A percentile compares a stretch with the other conserved stretches of the same genome.
phyloP scores from a whole-genome alignment of 2,797 vertebrate genomes.

The Coregonus suidteri region DNA sequence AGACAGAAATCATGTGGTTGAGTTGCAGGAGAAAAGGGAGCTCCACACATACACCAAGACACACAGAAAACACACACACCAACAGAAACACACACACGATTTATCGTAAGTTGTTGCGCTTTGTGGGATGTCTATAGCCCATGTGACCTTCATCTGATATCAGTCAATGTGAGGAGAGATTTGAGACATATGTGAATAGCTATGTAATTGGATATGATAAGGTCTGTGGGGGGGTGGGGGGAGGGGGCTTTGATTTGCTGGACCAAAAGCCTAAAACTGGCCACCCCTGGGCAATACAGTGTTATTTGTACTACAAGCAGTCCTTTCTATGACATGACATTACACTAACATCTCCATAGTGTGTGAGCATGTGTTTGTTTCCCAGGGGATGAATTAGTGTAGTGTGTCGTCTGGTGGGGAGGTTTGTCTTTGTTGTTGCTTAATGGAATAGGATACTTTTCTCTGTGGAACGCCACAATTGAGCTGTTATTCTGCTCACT shows the following conservation, averaged over 20 bases:
- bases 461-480: background rate
- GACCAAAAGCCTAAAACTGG: background rate
- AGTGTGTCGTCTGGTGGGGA: background rate
- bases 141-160: background rate
- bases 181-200: background rate
- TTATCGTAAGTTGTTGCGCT: background rate
- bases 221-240: background rate
- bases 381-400: background rate
- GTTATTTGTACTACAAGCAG: background rate
- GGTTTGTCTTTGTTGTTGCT: background rate
- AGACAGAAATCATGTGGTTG: no score
- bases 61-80: background rate
- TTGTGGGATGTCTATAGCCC: background rate
- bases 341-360: background rate
- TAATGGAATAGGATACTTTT: background rate
- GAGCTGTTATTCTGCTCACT: background rate
- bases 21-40: no score
- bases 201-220: background rate
- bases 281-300: background rate
- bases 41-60: background rate
- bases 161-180: background rate
- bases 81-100: background rate
- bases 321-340: background rate
- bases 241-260: background rate
- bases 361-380: background rate